Evolutionary conservation across 2,113 vertebrate genomes (phyloP).

Genomic region (Coryphaenoides rupestris): DNA sequence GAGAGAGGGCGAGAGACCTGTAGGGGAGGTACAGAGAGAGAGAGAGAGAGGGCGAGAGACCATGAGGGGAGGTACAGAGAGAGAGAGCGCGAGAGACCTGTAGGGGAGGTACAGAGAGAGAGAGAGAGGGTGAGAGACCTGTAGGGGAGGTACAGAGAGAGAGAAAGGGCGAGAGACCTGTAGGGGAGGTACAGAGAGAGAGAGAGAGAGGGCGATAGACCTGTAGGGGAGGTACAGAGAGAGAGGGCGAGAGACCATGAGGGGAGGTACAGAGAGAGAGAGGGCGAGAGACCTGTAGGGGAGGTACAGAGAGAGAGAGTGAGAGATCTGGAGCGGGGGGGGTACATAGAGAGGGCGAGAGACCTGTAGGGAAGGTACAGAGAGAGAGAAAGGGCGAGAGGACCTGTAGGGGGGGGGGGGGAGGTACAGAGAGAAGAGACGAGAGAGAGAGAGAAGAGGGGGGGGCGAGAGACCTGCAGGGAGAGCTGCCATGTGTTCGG

Average conservation of each 20-base stretch:
- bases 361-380: too few relatives aligned
- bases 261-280: too few relatives aligned
- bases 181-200: not conserved
- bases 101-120: too few relatives aligned
- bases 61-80: too few relatives aligned
- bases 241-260: too few relatives aligned
- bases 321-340: too few relatives aligned
- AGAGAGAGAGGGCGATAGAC: slow-evolving; percentile 54
- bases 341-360: too few relatives aligned
- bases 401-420: too few relatives aligned
- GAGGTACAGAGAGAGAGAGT: not conserved
- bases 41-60: not conserved
- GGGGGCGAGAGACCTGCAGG: slow-evolving; percentile 78
- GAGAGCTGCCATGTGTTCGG: slow-evolving; percentile 85
- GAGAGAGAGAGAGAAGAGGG: not conserved
- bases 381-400: not conserved
- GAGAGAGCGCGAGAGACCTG: not conserved
- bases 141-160: too few relatives aligned
- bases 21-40: not conserved
- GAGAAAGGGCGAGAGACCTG: too few relatives aligned
- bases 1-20: not conserved
- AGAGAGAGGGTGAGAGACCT: not conserved
- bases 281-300: too few relatives aligned
- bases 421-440: not conserved
- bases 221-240: slow-evolving; percentile 72